phyloP scores from a whole-genome alignment of 2,797 vertebrate genomes.

The Rhinella marina region DNA sequence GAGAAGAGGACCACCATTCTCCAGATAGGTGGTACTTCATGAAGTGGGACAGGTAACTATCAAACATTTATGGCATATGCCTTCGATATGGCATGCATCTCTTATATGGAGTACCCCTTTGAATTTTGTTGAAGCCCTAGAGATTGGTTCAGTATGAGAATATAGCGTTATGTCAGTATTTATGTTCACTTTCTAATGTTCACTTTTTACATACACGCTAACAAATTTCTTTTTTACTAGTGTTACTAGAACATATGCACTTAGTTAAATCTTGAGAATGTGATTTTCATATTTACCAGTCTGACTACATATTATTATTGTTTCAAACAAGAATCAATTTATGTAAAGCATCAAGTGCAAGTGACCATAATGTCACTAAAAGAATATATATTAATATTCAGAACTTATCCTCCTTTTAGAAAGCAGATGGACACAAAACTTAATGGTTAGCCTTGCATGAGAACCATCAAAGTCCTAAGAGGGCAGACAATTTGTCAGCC shows the following conservation, averaged over 20 bases:
- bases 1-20: too few species aligned
- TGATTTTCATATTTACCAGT: not conserved
- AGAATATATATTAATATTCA: constrained; percentile 8
- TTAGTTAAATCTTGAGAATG: not conserved
- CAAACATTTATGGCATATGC: too few species aligned
- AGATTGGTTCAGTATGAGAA: too few species aligned
- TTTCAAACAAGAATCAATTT: not conserved
- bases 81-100: too few species aligned
- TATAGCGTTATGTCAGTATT: too few species aligned
- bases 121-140: too few species aligned
- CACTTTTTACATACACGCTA: not conserved
- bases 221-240: not conserved
- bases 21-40: too few species aligned
- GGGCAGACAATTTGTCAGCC: constrained; percentile 47
- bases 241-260: not conserved
- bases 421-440: constrained; percentile 41
- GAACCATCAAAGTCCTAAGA: constrained; percentile 26
- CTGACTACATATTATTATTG: not conserved
- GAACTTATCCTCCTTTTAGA: not conserved
- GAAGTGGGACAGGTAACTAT: too few species aligned
- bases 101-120: too few species aligned
- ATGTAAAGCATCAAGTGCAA: not conserved
- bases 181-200: too few species aligned
- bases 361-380: not conserved
- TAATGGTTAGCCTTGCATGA: constrained; percentile 47